Evolutionary conservation across 1,140 invertebrate species (phyloP).

Genomic region (Mamestra configurata): DNA sequence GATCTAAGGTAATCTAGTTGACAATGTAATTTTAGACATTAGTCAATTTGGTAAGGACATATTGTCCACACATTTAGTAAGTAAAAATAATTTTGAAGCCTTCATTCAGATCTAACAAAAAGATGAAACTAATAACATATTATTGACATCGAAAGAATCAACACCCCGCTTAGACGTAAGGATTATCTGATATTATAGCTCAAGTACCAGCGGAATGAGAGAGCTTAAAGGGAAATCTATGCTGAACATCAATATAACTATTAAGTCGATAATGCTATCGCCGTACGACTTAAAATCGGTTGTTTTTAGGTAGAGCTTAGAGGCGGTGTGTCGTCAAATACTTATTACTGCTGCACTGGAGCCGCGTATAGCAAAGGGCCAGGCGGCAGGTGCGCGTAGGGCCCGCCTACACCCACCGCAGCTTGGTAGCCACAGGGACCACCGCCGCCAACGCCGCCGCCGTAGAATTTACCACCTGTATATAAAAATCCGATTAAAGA

Average conservation of each 20-base stretch:
- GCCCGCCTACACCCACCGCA: slow-evolving; percentile 78
- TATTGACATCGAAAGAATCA: slow-evolving; percentile 60
- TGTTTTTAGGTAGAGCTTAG: slow-evolving; percentile 20
- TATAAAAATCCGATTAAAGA: not conserved
- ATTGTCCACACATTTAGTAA: slow-evolving; percentile 52
- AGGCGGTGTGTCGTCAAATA: slow-evolving; percentile 35
- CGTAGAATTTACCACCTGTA: slow-evolving; percentile 84
- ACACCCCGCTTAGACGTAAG: slow-evolving; percentile 43
- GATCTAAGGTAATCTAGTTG: slow-evolving; percentile 46
- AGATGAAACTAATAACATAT: slow-evolving; percentile 51
- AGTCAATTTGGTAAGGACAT: slow-evolving; percentile 47
- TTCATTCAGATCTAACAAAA: slow-evolving; percentile 83
- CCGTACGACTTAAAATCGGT: slow-evolving; percentile 29
- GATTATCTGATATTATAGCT: slow-evolving; percentile 36
- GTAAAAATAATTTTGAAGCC: slow-evolving; percentile 68
- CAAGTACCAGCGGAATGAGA: slow-evolving; percentile 37
- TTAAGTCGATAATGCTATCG: slow-evolving; percentile 36
- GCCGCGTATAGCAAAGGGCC: slow-evolving; percentile 84
- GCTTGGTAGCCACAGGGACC: slow-evolving; percentile 86
- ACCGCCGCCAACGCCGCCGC: slow-evolving; percentile 83
- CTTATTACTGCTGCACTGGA: slow-evolving; percentile 85
- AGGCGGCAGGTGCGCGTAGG: slow-evolving; percentile 83
- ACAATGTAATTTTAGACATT: slow-evolving; percentile 55
- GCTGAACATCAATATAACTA: slow-evolving; percentile 49
- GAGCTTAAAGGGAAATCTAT: slow-evolving; percentile 45